Percentiles rank a stretch among this genome's conserved stretches.
Conservation (phyloP, 2,797 vertebrate genomes). For the Steatocranus sp. region DNA sequence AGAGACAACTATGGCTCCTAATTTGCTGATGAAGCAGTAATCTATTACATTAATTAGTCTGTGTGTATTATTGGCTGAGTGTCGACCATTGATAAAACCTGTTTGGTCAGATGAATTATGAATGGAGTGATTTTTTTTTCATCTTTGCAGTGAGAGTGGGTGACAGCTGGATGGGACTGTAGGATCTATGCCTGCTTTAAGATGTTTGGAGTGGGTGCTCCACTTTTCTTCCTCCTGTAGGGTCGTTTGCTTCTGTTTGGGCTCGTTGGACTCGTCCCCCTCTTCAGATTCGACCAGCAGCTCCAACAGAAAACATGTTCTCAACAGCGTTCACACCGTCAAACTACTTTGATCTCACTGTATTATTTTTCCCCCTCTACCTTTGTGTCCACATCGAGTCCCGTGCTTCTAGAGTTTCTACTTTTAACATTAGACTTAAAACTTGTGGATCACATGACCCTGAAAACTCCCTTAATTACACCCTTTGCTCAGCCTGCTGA, state of each 20-base stretch:
- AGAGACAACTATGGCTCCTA: rapidly evolving
- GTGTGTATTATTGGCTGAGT: not conserved
- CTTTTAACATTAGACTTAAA: rapidly evolving
- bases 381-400: not conserved
- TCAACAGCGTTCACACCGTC: rapidly evolving
- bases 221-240: not conserved
- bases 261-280: rapidly evolving
- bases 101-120: not conserved
- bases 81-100: not conserved
- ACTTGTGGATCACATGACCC: not conserved
- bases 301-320: not conserved
- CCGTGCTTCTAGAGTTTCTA: not conserved
- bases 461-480: rapidly evolving
- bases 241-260: not conserved
- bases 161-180: not conserved
- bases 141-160: not conserved
- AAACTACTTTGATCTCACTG: not conserved
- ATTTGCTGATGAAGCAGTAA: not conserved
- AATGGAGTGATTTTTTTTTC: not conserved
- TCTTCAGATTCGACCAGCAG: not conserved
- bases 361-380: not conserved
- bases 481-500: not conserved
- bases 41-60: not conserved
- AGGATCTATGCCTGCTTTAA: rapidly evolving
- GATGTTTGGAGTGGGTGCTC: not conserved